Percentiles rank a stretch among this genome's conserved stretches.
These are phyloP conservation scores for Acomys russatus DNA, from an alignment of 2,797 vertebrate genomes.

Conservation along the genomic window DNA sequence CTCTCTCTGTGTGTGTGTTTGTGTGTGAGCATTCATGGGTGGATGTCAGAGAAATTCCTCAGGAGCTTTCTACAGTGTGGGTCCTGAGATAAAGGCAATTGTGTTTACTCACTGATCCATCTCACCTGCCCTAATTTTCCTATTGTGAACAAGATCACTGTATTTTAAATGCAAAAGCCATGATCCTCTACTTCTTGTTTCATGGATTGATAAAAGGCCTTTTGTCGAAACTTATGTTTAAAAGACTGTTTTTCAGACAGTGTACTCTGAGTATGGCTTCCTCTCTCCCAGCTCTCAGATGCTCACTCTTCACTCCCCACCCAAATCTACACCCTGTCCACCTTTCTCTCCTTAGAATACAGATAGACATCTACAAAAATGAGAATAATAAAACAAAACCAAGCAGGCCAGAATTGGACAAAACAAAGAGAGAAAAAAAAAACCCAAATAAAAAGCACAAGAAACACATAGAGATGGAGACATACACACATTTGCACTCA, in stretches of 20 bases:
- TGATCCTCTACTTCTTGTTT: not conserved
- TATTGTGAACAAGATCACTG: not conserved
- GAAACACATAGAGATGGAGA: not conserved
- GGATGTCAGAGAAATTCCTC: not conserved
- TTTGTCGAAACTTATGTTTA: not conserved
- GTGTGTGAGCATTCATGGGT: not conserved
- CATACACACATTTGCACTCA: not conserved
- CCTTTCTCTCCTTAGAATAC: not conserved
- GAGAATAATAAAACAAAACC: not conserved
- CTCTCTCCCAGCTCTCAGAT: no score
- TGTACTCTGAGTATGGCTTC: not conserved
- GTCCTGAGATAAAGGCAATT: not conserved
- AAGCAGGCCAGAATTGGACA: not conserved
- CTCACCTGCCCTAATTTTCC: not conserved
- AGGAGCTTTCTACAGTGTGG: not conserved
- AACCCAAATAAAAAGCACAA: not conserved
- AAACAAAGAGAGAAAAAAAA: not conserved
- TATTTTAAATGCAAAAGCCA: not conserved
- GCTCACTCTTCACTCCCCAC: no score
- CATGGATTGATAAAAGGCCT: not conserved
- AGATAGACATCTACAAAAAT: not conserved
- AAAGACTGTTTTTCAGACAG: not conserved
- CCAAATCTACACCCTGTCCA: not conserved
- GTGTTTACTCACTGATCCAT: not conserved
- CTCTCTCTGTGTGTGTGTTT: not conserved